Base-by-base conservation (phyloP, 2,888 invertebrate species). In the Lasioglossum marginatum region DNA sequence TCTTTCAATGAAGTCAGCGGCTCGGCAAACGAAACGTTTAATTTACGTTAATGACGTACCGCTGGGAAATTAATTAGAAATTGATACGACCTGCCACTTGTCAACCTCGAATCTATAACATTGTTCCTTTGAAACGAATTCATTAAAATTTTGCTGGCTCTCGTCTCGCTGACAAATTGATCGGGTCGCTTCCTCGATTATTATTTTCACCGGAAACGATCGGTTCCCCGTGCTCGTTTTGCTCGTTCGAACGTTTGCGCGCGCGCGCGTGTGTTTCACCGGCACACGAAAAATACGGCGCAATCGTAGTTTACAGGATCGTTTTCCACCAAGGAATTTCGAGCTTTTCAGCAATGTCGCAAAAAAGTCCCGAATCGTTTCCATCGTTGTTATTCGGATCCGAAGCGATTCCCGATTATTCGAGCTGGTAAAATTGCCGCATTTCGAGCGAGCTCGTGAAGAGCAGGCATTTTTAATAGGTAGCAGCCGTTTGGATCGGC, bases 1-100 rank as follows among this genome's bases (percentile, higher is more conserved):
- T 90, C 90, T 90, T 90, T 90, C 90, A 86, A 88, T 90, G 87
- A 90, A 86, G 89, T 87, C 89, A 86, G 88, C 85, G 81, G 71
- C 81, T 81, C 68, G 76, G 82, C 89, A 85, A 90, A 88, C 90
- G 87, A 88, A 87, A 90, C 88, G 87, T 90, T 90, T 90, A 87
- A 90, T 90, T 90, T 87, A 87, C 89, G 85, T 90, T 90, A 90
- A 90, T 86, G 88, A 90, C 83, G 82, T 75, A 43, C 79, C 74
- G 70, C 66, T 72, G 80, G 76, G 81, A 40, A 85, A 90, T 88
- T 90, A 89, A 90, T 90, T 89, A 88, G 83, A 87, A 87, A 85
- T 85, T 82, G 84, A 90, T 83, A 88, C 76, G 73, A 60, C 40
- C 52, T 37, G 27, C 16, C 74, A 45, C 80, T 78, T 81, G 72